Conservation (phyloP, 2,797 vertebrate genomes). For the Podarcis lilfordi region DNA sequence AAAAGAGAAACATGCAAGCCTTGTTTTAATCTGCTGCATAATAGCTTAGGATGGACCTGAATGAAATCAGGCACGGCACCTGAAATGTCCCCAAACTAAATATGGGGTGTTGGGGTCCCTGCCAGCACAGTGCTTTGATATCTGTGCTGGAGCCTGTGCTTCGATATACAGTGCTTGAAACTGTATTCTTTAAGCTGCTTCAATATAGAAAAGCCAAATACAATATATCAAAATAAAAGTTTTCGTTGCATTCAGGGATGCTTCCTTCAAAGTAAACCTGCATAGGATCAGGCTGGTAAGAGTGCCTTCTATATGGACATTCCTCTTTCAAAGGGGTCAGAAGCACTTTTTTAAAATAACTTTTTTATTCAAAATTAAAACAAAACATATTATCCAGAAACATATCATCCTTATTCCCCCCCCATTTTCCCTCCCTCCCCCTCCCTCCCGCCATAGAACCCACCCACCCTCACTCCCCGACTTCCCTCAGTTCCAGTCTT, state of each 20-base stretch:
- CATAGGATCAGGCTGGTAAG: not conserved
- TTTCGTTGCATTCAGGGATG: not conserved
- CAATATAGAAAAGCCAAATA: not conserved
- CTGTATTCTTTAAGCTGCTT: not conserved
- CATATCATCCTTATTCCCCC: no score
- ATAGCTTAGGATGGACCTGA: not conserved
- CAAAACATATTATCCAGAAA: no score
- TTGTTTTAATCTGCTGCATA: not conserved
- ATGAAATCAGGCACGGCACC: not conserved
- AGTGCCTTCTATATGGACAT: not conserved
- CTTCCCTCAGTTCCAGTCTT: no score
- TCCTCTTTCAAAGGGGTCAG: not conserved
- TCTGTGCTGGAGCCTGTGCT: not conserved
- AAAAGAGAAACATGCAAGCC: not conserved
- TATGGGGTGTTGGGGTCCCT: not conserved
- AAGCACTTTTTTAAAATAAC: not conserved
- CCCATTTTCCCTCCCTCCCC: no score
- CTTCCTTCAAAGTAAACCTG: not conserved
- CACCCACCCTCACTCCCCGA: no score
- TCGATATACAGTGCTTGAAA: not conserved
- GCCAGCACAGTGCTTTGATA: not conserved
- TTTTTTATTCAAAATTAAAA: no score
- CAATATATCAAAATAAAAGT: not conserved
- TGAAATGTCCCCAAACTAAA: not conserved
- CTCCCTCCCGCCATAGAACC: no score